Percentiles rank a stretch among this genome's conserved stretches.
These are phyloP conservation scores for Bedellia somnulentella DNA, from an alignment of 2,888 invertebrate genomes.

Conservation along the genomic window DNA sequence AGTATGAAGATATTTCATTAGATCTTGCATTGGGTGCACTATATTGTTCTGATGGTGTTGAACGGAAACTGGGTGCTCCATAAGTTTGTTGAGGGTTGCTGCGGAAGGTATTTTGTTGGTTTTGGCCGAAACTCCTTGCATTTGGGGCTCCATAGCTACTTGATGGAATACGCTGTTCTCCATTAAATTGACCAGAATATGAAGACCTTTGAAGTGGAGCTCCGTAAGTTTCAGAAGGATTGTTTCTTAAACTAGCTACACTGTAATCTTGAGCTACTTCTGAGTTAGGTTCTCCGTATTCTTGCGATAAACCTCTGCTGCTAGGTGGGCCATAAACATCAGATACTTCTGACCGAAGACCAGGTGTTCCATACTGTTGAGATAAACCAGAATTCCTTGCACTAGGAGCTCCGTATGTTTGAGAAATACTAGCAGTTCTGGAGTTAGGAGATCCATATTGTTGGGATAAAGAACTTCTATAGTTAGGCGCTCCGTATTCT, in stretches of 20 bases:
- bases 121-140: too few species aligned
- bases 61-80: too few species aligned
- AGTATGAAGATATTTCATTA: too few species aligned
- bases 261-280: constrained; percentile 14
- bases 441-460: constrained; percentile 14
- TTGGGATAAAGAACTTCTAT: constrained; percentile 17
- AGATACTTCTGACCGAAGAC: constrained; percentile 17
- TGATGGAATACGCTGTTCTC: constrained; percentile 19
- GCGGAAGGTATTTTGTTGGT: too few species aligned
- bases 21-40: constrained; percentile 14
- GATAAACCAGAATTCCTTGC: neutral
- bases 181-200: constrained; percentile 18
- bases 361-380: constrained; percentile 16
- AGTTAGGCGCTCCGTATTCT: constrained; percentile 45
- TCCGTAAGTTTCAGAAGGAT: constrained; percentile 15
- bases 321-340: constrained; percentile 13
- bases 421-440: constrained; percentile 6
- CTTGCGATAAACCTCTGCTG: constrained; percentile 11
- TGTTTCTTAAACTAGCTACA: constrained; percentile 7
- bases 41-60: constrained; percentile 21
- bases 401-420: constrained; percentile 13
- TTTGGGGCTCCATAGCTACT: constrained; percentile 23
- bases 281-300: constrained; percentile 14
- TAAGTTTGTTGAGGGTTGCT: too few species aligned
- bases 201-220: constrained; percentile 15